Conservation (phyloP, 2,113 vertebrate genomes). For the Callocephalon fimbriatum region DNA sequence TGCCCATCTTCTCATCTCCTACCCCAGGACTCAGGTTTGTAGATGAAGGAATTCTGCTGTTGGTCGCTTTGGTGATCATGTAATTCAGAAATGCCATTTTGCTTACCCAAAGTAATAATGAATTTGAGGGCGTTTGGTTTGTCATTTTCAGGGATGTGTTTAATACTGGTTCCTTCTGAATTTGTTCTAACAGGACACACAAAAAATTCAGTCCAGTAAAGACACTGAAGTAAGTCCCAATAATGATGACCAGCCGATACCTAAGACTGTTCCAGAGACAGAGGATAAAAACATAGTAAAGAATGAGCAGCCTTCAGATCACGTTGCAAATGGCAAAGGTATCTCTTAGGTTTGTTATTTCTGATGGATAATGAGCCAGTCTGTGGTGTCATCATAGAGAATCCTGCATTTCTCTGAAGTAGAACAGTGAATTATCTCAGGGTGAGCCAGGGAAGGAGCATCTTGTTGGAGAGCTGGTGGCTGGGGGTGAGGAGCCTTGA, state of each 20-base stretch:
- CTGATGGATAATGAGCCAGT: neutral
- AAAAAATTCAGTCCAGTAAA: conserved; percentile 62
- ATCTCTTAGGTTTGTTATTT: neutral
- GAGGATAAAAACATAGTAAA: conserved; percentile 37
- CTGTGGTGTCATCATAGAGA: neutral
- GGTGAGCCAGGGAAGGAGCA: neutral
- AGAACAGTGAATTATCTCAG: neutral
- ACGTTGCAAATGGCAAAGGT: conserved; percentile 74
- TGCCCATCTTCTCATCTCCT: neutral
- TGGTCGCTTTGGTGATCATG: neutral
- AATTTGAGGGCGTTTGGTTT: neutral
- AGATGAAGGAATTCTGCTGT: neutral
- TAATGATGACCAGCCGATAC: neutral
- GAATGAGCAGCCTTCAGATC: conserved; percentile 77
- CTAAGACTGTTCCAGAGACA: conserved; percentile 40
- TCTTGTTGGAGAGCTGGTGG: neutral
- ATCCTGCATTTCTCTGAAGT: neutral
- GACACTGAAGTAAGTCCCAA: conserved; percentile 46
- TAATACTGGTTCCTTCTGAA: neutral
- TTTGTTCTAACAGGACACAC: conserved; percentile 55
- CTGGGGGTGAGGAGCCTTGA: neutral
- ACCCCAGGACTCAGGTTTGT: neutral
- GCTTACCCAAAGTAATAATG: neutral
- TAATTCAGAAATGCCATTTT: neutral
- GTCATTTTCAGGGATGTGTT: neutral